Percentiles rank a stretch among this genome's conserved stretches.
phyloP scores from a whole-genome alignment of 1,140 invertebrate species.

The Drosophila ambigua region DNA sequence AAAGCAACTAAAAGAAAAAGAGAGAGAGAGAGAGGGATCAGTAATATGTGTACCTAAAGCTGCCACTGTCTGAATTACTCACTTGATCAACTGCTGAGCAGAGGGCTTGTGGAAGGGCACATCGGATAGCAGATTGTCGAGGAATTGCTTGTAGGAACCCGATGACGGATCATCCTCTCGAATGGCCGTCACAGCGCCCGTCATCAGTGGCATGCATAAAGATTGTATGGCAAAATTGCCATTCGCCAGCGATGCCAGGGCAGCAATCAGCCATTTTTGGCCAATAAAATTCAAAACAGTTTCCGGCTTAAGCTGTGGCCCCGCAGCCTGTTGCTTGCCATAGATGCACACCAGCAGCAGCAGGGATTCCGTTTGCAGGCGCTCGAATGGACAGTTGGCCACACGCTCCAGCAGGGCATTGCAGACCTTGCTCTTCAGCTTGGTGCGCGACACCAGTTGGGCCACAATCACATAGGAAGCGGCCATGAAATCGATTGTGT shows the following conservation, averaged over 20 bases:
- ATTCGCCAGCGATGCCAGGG: constrained; percentile 52
- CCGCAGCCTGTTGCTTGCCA: constrained; percentile 84
- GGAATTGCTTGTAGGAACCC: constrained; percentile 48
- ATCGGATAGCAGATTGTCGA: constrained; percentile 59
- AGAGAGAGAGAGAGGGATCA: background rate
- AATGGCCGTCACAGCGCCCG: constrained; percentile 52
- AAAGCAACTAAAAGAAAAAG: constrained; percentile 83
- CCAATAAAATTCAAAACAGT: constrained; percentile 62
- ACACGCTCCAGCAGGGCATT: constrained; percentile 81
- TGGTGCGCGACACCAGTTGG: constrained; percentile 87
- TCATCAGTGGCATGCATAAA: constrained; percentile 65
- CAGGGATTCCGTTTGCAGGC: constrained; percentile 73
- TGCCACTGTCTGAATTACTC: constrained; percentile 9
- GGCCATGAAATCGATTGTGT: constrained; percentile 88
- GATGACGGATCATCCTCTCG: constrained; percentile 35
- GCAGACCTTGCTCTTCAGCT: constrained; percentile 87
- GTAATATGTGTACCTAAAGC: background rate
- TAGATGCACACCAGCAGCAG: constrained; percentile 87
- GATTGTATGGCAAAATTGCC: constrained; percentile 65
- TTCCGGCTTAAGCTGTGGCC: constrained; percentile 74
- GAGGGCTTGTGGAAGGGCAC: constrained; percentile 48
- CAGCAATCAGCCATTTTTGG: constrained; percentile 64
- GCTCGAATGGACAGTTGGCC: constrained; percentile 64
- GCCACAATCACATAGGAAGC: constrained; percentile 90
- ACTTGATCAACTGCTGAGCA: constrained; percentile 85